Conservation (phyloP, 2,113 vertebrate genomes). For the Xenopus laevis region DNA sequence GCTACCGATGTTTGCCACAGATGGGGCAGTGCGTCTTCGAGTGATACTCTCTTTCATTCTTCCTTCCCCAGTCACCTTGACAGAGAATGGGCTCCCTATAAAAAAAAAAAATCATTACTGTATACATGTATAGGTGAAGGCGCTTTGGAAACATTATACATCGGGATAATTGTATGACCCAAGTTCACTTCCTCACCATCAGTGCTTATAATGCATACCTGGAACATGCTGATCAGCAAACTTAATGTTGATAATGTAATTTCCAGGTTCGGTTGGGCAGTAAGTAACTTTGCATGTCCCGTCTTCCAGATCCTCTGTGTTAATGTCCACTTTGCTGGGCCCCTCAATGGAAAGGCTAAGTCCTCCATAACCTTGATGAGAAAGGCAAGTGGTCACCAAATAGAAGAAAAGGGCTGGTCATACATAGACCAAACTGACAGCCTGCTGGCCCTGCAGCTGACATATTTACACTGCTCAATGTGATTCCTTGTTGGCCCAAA, state of each 20-base stretch:
- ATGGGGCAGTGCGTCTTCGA: slow-evolving; percentile 76
- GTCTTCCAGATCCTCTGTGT: slow-evolving; percentile 84
- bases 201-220: slow-evolving; percentile 55
- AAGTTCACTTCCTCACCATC: too few relatives aligned
- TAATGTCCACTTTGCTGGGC: slow-evolving; percentile 90
- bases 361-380: slow-evolving; percentile 75
- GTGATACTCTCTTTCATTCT: slow-evolving; percentile 91
- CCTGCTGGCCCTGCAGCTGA: too few relatives aligned
- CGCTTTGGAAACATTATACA: too few relatives aligned
- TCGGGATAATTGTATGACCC: too few relatives aligned
- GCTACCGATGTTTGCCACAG: slow-evolving; percentile 83
- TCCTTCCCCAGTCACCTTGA: slow-evolving; percentile 88
- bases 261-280: slow-evolving; percentile 83
- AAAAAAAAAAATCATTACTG: background rate
- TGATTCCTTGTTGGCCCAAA: too few relatives aligned
- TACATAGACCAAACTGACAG: too few relatives aligned
- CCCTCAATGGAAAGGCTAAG: slow-evolving; percentile 86
- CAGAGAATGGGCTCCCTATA: slow-evolving; percentile 84
- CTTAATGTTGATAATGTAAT: slow-evolving; percentile 88
- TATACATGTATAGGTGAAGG: too few relatives aligned
- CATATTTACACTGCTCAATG: too few relatives aligned
- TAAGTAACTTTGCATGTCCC: slow-evolving; percentile 87
- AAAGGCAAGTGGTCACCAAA: background rate
- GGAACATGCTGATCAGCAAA: slow-evolving; percentile 88
- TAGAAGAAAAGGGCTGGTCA: too few relatives aligned